Conservation (phyloP, 1,140 invertebrate genomes). For the Ridgeia piscesae region DNA sequence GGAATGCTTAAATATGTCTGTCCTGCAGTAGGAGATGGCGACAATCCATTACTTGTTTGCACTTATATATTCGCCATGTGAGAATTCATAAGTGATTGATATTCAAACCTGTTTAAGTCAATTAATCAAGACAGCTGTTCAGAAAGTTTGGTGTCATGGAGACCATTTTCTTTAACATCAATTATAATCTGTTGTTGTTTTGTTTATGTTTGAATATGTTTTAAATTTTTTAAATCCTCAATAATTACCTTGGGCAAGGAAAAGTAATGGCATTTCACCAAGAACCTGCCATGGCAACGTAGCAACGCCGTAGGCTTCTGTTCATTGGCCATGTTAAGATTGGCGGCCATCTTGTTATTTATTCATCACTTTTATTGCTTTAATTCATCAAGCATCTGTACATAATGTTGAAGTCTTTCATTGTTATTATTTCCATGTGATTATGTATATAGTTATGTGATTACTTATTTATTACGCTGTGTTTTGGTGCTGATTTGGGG, state of each 20-base stretch:
- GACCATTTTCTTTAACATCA: background rate
- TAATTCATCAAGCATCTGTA: background rate
- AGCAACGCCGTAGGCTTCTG: background rate
- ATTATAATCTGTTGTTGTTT: background rate
- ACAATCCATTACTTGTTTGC: no score
- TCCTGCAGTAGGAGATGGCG: no score
- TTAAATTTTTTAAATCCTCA: no score
- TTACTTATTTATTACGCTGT: background rate
- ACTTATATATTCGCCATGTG: background rate
- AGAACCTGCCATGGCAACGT: background rate
- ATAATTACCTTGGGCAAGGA: no score
- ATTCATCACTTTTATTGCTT: background rate
- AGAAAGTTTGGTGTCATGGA: background rate
- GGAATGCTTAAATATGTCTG: no score
- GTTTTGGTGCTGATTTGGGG: background rate
- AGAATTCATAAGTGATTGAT: background rate
- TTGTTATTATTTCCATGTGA: constrained; percentile 6
- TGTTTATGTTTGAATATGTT: background rate
- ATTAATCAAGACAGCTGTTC: background rate
- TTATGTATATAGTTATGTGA: background rate
- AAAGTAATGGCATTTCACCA: background rate
- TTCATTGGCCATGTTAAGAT: background rate
- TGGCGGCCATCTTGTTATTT: background rate
- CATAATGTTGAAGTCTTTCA: background rate
- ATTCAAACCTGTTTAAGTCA: background rate